A percentile compares a stretch with the other conserved stretches of the same genome.
These are phyloP conservation scores for Suillia variegata DNA, from an alignment of 2,888 invertebrate genomes.

Conservation along the genomic window DNA sequence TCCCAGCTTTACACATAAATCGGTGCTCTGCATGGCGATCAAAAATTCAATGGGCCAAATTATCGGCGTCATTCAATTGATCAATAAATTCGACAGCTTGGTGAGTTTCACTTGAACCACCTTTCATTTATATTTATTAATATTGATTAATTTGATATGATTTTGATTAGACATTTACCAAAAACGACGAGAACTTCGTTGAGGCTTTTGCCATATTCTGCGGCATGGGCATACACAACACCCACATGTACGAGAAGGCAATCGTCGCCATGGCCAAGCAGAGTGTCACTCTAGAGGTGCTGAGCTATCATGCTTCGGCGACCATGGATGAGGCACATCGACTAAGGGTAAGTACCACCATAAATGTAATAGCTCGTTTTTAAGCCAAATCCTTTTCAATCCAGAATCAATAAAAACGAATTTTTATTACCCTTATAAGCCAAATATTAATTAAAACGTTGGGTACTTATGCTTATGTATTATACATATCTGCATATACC, in stretches of 20 bases:
- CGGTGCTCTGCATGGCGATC: constrained; percentile 94
- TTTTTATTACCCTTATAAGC: no score
- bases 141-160: neutral
- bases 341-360: constrained; percentile 74
- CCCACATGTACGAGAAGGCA: constrained; percentile 96
- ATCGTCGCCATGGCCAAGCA: constrained; percentile 96
- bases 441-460: no score
- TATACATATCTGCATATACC: no score
- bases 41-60: constrained; percentile 91
- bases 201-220: constrained; percentile 98
- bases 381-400: neutral
- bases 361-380: neutral
- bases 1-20: constrained; percentile 82
- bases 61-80: constrained; percentile 89
- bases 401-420: no score
- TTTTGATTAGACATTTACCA: constrained; percentile 72
- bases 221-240: constrained; percentile 97
- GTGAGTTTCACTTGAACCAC: constrained; percentile 48
- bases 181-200: constrained; percentile 95
- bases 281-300: constrained; percentile 87
- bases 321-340: constrained; percentile 86
- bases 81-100: constrained; percentile 91
- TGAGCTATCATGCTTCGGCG: constrained; percentile 95
- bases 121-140: neutral
- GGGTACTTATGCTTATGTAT: no score